Percentiles rank a stretch among this genome's conserved stretches.
Evolutionary conservation across 2,113 vertebrate species (phyloP).

Genomic region (Prinia subflava): DNA sequence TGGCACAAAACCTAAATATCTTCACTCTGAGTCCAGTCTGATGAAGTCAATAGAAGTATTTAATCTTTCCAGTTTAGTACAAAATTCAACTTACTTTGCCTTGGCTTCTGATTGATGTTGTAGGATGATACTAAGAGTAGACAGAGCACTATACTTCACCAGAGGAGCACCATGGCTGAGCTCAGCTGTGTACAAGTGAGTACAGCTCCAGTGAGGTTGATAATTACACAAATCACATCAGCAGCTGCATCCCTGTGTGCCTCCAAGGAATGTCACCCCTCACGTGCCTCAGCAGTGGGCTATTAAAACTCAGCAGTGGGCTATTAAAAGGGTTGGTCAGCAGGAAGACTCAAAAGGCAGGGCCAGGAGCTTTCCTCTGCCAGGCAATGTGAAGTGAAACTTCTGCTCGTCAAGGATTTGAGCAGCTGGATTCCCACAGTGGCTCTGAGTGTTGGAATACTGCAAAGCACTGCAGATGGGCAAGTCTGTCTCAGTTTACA

Average conservation of each 20-base stretch:
- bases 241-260: neutral
- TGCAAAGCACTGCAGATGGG: neutral
- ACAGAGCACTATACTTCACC: neutral
- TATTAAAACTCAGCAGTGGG: neutral
- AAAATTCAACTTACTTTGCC: neutral
- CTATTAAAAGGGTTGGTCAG: neutral
- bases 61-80: neutral
- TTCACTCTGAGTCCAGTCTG: neutral
- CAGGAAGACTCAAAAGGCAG: neutral
- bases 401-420: neutral
- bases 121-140: neutral
- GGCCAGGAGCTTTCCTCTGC: neutral
- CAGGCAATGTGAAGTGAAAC: neutral
- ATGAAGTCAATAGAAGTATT: neutral
- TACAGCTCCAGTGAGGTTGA: neutral
- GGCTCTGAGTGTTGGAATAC: neutral
- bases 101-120: neutral
- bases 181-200: neutral
- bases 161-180: neutral
- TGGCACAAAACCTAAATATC: neutral
- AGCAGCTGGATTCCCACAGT: neutral
- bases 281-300: rapidly evolving
- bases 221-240: neutral
- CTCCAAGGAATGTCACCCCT: neutral
- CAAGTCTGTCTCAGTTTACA: neutral